These are phyloP conservation scores for Peromyscus melanophrys DNA, from an alignment of 2,797 vertebrate genomes.

Conservation along the genomic window DNA sequence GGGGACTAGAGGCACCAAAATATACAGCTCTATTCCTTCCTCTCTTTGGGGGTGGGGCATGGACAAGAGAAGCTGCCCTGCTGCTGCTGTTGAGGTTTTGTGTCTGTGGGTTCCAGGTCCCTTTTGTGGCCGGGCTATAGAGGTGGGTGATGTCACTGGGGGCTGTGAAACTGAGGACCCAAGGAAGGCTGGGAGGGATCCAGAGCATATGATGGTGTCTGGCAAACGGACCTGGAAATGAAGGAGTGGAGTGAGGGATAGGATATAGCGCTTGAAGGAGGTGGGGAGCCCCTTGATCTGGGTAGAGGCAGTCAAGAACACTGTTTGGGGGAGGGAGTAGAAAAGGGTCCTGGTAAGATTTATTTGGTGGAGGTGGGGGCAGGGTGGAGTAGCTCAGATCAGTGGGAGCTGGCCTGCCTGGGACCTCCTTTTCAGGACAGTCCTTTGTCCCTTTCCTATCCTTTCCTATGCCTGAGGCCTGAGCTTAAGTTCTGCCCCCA, in stretches of 20 bases:
- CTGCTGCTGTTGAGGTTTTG: not conserved
- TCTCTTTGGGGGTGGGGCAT: not conserved
- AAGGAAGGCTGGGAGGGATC: not conserved
- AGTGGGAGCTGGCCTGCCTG: fast-evolving
- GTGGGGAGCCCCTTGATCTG: not conserved
- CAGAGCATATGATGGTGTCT: not conserved
- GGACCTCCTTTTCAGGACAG: fast-evolving
- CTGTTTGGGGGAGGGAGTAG: not conserved
- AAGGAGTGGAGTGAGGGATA: not conserved
- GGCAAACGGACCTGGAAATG: not conserved
- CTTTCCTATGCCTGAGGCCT: not conserved
- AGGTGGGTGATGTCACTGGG: not conserved
- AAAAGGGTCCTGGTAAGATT: not conserved
- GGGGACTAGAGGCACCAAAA: constrained; percentile 85
- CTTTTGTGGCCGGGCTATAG: not conserved
- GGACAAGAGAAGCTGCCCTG: not conserved
- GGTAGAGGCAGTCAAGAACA: not conserved
- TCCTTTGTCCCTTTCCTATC: not conserved
- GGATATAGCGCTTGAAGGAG: not conserved
- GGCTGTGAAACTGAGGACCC: not conserved
- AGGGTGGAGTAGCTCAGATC: not conserved
- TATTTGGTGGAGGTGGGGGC: not conserved
- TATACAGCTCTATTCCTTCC: constrained; percentile 83
- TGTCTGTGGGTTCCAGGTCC: constrained; percentile 75
- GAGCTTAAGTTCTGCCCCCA: not conserved